A percentile compares a stretch with the other conserved stretches of the same genome.
These are phyloP conservation scores for Varanus salvator DNA, from an alignment of 2,113 vertebrate species.

Conservation along the genomic window DNA sequence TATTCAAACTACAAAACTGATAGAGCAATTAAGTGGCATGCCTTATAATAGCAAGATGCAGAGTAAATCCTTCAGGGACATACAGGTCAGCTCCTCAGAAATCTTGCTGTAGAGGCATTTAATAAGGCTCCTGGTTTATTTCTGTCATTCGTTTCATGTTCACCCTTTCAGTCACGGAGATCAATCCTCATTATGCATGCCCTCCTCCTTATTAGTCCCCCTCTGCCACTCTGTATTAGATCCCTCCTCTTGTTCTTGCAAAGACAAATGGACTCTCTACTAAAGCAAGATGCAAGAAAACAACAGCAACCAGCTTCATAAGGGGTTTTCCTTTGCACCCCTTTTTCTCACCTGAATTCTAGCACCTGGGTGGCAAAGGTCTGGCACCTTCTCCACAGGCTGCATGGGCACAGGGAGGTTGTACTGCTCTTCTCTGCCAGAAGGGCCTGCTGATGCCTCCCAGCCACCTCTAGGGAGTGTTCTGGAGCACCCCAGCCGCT, in stretches of 20 bases:
- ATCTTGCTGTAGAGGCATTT: constrained; percentile 44
- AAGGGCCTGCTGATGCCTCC: no score
- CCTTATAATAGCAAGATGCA: constrained; percentile 41
- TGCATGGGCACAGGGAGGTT: not conserved
- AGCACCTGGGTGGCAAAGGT: not conserved
- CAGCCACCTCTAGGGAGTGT: no score
- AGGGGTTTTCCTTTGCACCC: not conserved
- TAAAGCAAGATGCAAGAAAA: not conserved
- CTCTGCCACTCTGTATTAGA: constrained; percentile 48
- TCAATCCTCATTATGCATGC: constrained; percentile 30
- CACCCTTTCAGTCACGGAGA: constrained; percentile 37
- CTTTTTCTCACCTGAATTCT: not conserved
- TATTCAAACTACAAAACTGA: constrained; percentile 33
- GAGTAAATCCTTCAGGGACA: not conserved
- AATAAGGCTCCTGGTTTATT: constrained; percentile 30
- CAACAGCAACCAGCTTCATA: not conserved
- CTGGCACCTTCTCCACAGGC: not conserved
- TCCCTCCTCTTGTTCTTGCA: not conserved
- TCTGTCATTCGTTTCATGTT: constrained; percentile 32
- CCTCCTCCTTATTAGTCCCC: constrained; percentile 40
- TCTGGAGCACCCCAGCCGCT: no score
- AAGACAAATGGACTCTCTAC: not conserved
- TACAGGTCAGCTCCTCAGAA: constrained; percentile 31
- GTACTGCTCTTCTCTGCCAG: no score
- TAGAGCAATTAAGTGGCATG: constrained; percentile 51